Evolutionary conservation across 2,888 invertebrate species (phyloP), one percentile per base, ranked within the genome.

Genomic region (Trachelus tabidus): DNA sequence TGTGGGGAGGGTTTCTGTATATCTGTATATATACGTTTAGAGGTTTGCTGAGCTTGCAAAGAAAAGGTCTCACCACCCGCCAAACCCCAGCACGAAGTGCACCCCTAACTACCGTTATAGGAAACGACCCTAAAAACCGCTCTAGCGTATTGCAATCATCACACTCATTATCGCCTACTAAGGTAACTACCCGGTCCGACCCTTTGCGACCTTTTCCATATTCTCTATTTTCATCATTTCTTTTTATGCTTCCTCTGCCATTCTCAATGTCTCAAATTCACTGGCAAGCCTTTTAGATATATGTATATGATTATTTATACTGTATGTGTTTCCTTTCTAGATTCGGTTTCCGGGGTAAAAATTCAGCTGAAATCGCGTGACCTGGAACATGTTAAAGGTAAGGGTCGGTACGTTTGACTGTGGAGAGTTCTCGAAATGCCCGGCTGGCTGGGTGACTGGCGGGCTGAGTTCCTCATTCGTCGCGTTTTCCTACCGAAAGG

Each of bases 1-100:
- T 23, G 40, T 23, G 56, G 1, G 23, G 23, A 23, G 56, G 23
- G 23, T 56, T 56, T 56, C 9, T 23, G 6, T 40, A 40, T 40
- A 23, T 40, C 15, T 23, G 15, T 40, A 15, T 40, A 40, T 40
- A 56, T 23, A 23, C 56, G 23, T 56, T 15, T 23, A 56, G 56
- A 34, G 74, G 79, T 40, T 79, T 68, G 79, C 74, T 79, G 79
- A 79, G 75, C 69, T 77, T 40, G 74, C 77, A 71, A 71, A 73
- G 33, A 71, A 12, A 34, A 34, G 74, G 34, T 33, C 30, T n/a
- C 37, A 74, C 37, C 37, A 23, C 35, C 37, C 37, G 15, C 35
- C 34, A 4, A n/a, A 0, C 34, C 6, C 74, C 71, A 9, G 23
- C 30, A 30, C 71, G 6, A 34, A 34, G 71, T 30, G 3, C 71